Evolutionary conservation across 1,140 invertebrate genomes (phyloP), one percentile per base, ranked within the genome.

Genomic region (Drosophila tani): DNA sequence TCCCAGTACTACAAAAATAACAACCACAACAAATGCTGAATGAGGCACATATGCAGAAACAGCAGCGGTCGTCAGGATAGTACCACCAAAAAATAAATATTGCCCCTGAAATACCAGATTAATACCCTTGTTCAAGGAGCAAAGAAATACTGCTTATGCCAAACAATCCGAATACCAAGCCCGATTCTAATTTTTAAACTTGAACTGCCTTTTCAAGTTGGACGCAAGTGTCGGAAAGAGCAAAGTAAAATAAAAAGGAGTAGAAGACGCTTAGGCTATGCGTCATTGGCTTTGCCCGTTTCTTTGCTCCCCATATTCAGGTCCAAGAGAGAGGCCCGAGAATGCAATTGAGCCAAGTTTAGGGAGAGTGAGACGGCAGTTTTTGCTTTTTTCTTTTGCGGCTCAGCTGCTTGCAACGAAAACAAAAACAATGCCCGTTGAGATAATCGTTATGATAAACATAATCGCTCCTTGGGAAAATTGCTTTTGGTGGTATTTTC

Each of bases 371-470:
- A 51, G 71, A 40, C 24, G 53, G 35, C 19, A 40, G 35, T 40
- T 56, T 55, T 75, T 17, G 17, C 15, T 29, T 60, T 12, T 38
- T 47, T 47, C 32, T 17, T 71, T 41, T 59, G 27, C 35, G 7
- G 1, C 66, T 77, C 73, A 76, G 73, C 71, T 75, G 71, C 58
- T 75, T 75, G 66, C 66, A 79, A 79, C 55, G 75, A 79, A 79
- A 78, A 78, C 75, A 78, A 78, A 56, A 79, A 77, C 75, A 60
- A 68, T 27, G 53, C 58, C 38, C 35, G 51, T 21, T 55, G 35
- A 63, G 75, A 66, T 85, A 88, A 87, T 88, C 84, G 81, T 71
- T 79, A 71, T 77, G 81, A 90, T 88, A 88, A 88, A 88, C 46
- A 86, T 87, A 86, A 86, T 79, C 79, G 63, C 58, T 53, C 32